phyloP scores from a whole-genome alignment of 2,797 vertebrate genomes.

The Cyprinodon diabolis region DNA sequence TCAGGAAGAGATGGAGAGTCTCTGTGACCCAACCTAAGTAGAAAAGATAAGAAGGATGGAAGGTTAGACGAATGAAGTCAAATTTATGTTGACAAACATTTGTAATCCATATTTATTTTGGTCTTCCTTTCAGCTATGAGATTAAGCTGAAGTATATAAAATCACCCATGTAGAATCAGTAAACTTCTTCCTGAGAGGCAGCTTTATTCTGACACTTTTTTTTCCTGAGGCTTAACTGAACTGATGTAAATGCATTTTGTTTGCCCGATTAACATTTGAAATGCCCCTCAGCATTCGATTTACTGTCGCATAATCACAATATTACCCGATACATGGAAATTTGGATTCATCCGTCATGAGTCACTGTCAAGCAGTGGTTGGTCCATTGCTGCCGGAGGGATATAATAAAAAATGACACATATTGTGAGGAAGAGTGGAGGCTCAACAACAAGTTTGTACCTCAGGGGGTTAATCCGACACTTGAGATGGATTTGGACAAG shows the following conservation, averaged over 20 bases:
- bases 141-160: background rate
- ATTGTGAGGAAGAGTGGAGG: conserved; percentile 19
- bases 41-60: background rate
- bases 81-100: background rate
- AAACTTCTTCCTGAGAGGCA: conserved; percentile 3
- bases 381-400: conserved; percentile 11
- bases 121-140: background rate
- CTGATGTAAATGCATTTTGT: conserved; percentile 5
- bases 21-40: background rate
- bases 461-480: conserved; percentile 21
- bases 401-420: conserved; percentile 16
- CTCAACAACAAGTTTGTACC: conserved; percentile 26
- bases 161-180: background rate
- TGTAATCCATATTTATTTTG: background rate
- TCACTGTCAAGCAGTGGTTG: background rate
- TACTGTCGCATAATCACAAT: conserved; percentile 1
- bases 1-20: background rate
- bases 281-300: conserved; percentile 8
- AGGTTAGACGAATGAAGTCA: background rate
- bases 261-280: conserved; percentile 6
- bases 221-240: conserved; percentile 1
- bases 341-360: conserved; percentile 1
- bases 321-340: conserved; percentile 5
- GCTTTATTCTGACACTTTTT: background rate
- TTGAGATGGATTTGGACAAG: conserved; percentile 28